These are phyloP conservation scores for Silurus meridionalis DNA, from an alignment of 2,113 vertebrate genomes.

Conservation along the genomic window DNA sequence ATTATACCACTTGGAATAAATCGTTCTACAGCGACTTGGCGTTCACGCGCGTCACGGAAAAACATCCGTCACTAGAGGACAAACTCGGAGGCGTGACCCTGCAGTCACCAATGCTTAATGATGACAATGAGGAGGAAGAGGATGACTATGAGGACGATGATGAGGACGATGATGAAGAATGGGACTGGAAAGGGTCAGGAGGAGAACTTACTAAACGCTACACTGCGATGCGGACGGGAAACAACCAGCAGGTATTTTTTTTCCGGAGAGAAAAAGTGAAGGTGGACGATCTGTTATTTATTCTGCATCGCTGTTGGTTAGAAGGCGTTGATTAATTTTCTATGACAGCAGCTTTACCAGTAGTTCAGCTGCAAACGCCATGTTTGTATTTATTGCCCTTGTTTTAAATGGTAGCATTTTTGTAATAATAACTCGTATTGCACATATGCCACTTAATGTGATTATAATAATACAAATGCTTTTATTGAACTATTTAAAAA, in stretches of 20 bases:
- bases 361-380: not conserved
- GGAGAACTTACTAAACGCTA: constrained; percentile 71
- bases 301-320: not conserved
- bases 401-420: not conserved
- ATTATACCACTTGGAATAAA: not conserved
- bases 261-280: not conserved
- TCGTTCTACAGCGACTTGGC: constrained; percentile 7
- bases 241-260: constrained; percentile 74
- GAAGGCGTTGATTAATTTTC: not conserved
- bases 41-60: not conserved
- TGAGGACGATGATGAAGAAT: constrained; percentile 71
- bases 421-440: not conserved
- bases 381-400: not conserved
- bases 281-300: not conserved
- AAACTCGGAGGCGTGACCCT: constrained; percentile 21
- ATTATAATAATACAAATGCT: not conserved
- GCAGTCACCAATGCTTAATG: constrained; percentile 52
- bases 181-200: constrained; percentile 78
- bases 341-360: not conserved
- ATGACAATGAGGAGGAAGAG: constrained; percentile 27
- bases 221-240: constrained; percentile 61
- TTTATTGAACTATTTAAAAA: not conserved
- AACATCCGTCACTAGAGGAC: constrained; percentile 3
- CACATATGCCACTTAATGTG: not conserved
- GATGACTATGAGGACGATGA: constrained; percentile 58